A percentile compares a stretch with the other conserved stretches of the same genome.
phyloP scores from a whole-genome alignment of 2,888 invertebrate species.

The Orchesellides sinensis region DNA sequence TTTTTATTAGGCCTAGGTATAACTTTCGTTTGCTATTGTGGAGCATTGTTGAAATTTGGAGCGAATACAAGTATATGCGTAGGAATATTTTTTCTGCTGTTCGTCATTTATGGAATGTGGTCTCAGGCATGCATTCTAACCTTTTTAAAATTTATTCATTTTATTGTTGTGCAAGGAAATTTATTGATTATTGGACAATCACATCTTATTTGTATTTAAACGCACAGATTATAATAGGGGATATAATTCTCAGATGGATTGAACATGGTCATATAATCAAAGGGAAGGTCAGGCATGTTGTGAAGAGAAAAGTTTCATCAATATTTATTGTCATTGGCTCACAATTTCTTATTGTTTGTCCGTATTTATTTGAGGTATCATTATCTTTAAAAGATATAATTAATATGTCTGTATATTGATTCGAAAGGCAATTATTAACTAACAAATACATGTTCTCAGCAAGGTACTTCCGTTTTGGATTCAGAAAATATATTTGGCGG shows the following conservation, averaged over 20 bases:
- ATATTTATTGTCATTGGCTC: conserved; percentile 19
- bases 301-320: conserved; percentile 7
- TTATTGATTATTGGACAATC: no score
- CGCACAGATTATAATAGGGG: conserved; percentile 11
- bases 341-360: conserved; percentile 41
- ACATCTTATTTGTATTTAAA: no score
- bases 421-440: not conserved
- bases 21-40: conserved; percentile 56
- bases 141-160: no score
- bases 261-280: conserved; percentile 31
- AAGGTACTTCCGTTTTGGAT: conserved; percentile 19
- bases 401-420: not conserved
- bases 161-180: no score
- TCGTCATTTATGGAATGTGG: conserved; percentile 50
- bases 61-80: not conserved
- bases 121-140: conserved; percentile 42
- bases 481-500: conserved; percentile 64
- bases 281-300: conserved; percentile 1
- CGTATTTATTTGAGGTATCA: conserved; percentile 39
- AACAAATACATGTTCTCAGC: not conserved
- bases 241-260: conserved; percentile 27
- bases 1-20: conserved; percentile 61
- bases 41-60: conserved; percentile 50
- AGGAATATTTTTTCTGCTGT: conserved; percentile 23
- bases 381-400: not conserved